Base-by-base conservation (phyloP, 1,140 invertebrate genomes). In the Drosophila nigrodunni region DNA sequence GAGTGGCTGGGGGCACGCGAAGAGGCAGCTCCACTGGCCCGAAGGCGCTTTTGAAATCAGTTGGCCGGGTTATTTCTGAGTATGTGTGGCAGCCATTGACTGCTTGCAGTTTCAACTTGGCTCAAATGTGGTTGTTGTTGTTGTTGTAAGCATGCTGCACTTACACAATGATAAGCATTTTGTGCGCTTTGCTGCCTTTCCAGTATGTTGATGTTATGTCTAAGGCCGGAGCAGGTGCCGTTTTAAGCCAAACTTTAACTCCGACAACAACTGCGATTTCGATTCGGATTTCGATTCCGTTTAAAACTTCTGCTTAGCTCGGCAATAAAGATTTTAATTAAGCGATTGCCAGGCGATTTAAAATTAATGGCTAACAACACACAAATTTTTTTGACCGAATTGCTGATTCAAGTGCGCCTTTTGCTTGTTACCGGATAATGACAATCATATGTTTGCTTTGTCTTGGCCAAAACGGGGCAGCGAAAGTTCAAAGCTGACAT, bases 251-350 rank as follows among this genome's bases (percentile, higher is more conserved):
- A 37, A n/a, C n/a, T 7, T 55, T 15, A 55, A 7, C 11, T 3
- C 11, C 44, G 13, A 7, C 44, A 2, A 1, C 13, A 1, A 18
- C 44, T 7, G 0, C 8, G 6, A 13, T n/a, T 7, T 2, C 15
- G 3, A 47, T 13, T 30, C 11, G 41, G 41, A 3, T 35, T 21
- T 25, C 50, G 35, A 21, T 21, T 70, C 25, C 4, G 25, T 30
- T 30, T 30, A 4, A 30, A 30, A 30, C 25, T 30, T 30, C 43
- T 15, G 64, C 70, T 39, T 39, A 35, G 70, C 61, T 70, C 75
- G 49, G 72, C 74, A 88, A 88, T 78, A 80, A 74, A 88, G 83
- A 88, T 89, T 88, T 88, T 89, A 89, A 88, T 88, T 89, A 88
- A 73, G 54, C 85, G 83, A 88, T 88, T 88, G 82, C 66, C 18